A percentile compares a stretch with the other conserved stretches of the same genome.
phyloP scores from a whole-genome alignment of 2,888 invertebrate genomes.

The Gandaritis pyraliata region DNA sequence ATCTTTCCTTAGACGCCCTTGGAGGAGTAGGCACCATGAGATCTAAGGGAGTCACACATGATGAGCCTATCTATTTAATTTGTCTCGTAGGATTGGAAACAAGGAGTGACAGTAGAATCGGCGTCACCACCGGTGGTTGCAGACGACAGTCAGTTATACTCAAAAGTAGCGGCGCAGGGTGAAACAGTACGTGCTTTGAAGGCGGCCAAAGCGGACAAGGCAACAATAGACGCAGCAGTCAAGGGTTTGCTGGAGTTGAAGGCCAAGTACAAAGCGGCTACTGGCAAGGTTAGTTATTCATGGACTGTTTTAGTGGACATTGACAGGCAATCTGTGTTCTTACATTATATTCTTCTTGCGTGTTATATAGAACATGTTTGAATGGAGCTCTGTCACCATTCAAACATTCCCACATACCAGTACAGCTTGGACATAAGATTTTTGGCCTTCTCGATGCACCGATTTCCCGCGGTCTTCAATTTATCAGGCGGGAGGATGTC shows the following conservation, averaged over 20 bases:
- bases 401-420: too few relatives aligned
- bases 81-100: constrained; percentile 8
- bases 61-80: background rate
- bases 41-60: background rate
- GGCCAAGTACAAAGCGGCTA: constrained; percentile 87
- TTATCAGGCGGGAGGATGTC: too few relatives aligned
- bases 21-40: too few relatives aligned
- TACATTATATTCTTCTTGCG: too few relatives aligned
- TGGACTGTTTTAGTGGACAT: too few relatives aligned
- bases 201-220: constrained; percentile 81
- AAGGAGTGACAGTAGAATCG: background rate
- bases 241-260: constrained; percentile 88
- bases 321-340: too few relatives aligned
- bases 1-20: too few relatives aligned
- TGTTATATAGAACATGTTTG: too few relatives aligned
- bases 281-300: constrained; percentile 55
- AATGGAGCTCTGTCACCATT: too few relatives aligned
- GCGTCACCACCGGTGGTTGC: background rate
- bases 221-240: constrained; percentile 66
- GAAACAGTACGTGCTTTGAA: constrained; percentile 74
- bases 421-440: too few relatives aligned
- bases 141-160: constrained; percentile 4
- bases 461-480: too few relatives aligned
- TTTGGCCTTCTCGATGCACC: too few relatives aligned
- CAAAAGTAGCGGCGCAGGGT: constrained; percentile 17